Evolutionary conservation across 2,888 invertebrate species (phyloP), one percentile per base, ranked within the genome.

Genomic region (Tricholauxania praeusta): DNA sequence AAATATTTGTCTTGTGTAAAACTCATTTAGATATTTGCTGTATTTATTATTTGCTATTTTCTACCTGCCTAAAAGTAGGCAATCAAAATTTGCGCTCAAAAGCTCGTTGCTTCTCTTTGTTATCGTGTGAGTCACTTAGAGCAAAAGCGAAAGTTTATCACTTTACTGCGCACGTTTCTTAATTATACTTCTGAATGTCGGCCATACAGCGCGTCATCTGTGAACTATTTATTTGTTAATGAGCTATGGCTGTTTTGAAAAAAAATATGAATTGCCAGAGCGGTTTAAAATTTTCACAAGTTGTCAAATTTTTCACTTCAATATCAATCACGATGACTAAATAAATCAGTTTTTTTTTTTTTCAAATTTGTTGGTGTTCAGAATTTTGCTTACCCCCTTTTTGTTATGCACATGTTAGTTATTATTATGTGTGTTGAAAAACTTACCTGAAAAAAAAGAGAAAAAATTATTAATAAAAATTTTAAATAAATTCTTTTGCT

Each of bases 391-490:
- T 64, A 55, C 59, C 48, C 32, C 49, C 53, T 53, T 65, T 72
- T 28, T 4, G 14, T 57, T 53, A 22, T 28, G n/a, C 5, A 1
- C 2, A 12, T 12, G 51, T 49, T 10, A 17, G 51, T 49, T 10
- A 10, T 39, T 7, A 39, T 39, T 39, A 10, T 39, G 10, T 39
- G 39, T 62, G 22, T 48, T 28, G 60, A 52, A 32, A 57, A 77
- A 81, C 81, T 81, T 81, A 81, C 81, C 81, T 81, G 75, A 39
- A 79, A 79, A 74, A 72, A 72, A 52, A 60, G 14, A 69, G 22
- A 51, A 51, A 60, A 51, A 32, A 28, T 12, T 49, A 12, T 14
- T 28, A 52, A 28, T 52, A 39, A 47, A 63, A 47, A 63, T 8
- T n/a, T 47, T 8, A 5, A 48, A 15, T 3, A 63, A 48, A 17